Base-by-base conservation (phyloP, 2,888 invertebrate species). In the Pandemis cinnamomeana region DNA sequence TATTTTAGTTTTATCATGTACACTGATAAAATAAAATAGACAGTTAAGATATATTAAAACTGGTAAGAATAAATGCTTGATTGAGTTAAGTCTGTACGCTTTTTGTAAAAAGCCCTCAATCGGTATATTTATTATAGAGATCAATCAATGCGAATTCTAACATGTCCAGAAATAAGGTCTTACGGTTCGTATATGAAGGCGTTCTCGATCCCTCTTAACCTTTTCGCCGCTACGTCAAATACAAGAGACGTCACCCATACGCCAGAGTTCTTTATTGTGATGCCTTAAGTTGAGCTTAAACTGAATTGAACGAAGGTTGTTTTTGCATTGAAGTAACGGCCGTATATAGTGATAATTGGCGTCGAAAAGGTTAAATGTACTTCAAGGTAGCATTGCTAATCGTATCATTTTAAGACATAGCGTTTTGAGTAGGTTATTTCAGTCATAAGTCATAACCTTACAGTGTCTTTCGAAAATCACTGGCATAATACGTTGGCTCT, bases 41-140 rank as follows among this genome's bases (percentile, higher is more conserved):
- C 27, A 11, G 27, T 36, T 36, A 36, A 36, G 27, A 36, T 10
- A 58, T 7, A 58, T 58, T 27, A 27, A 11, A 27, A 58, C 27
- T 11, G 61, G 7, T 13, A 61, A 41, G 42, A 41, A 58, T 58
- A 27, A 58, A 58, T 58, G 42, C 61, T 42, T 42, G 61, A 61
- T n/a, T 61, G 58, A 27, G 58, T 58, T 58, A 58, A 58, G 58
- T 58, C 55, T 20, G 20, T 20, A 20, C 20, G 20, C 15, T 55
- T 36, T 58, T 27, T 55, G 15, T 20, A 27, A 13, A 11, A 55
- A 20, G 20, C 3, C 8, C 20, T 13, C 13, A 51, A 13, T 55
- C 20, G 20, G 8, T 55, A 15, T 55, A 55, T 15, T 55, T 55
- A 20, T 15, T 55, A n/a, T 20, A 55, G 55, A 55, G 55, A 55